phyloP scores from a whole-genome alignment of 2,113 vertebrate species.

The Rhinopomastus cyanomelas region DNA sequence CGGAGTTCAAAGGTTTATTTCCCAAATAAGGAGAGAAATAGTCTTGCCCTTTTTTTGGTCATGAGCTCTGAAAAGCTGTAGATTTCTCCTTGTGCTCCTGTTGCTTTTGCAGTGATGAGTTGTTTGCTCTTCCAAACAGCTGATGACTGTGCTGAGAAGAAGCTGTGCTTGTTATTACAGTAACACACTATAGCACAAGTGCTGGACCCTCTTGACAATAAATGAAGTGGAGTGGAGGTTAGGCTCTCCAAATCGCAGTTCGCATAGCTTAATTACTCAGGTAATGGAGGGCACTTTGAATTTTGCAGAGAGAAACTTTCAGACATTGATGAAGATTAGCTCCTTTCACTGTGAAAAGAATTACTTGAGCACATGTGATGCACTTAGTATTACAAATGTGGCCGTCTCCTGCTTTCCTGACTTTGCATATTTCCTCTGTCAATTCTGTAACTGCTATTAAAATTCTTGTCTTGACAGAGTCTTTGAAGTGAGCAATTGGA shows the following conservation, averaged over 20 bases:
- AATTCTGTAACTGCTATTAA: neutral
- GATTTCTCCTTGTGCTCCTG: neutral
- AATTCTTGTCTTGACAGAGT: constrained; percentile 27
- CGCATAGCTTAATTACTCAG: constrained; percentile 19
- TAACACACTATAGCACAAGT: neutral
- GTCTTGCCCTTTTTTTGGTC: neutral
- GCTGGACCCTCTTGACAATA: constrained; percentile 9
- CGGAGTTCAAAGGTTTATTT: neutral
- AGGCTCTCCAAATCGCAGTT: constrained; percentile 21
- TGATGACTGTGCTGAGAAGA: neutral
- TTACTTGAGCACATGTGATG: neutral
- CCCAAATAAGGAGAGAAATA: neutral
- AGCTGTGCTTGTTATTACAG: neutral
- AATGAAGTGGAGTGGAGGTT: constrained; percentile 24
- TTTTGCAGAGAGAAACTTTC: neutral
- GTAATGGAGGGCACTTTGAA: neutral
- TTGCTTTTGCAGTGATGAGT: neutral
- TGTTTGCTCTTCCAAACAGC: neutral
- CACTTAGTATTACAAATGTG: neutral
- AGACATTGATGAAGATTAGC: neutral
- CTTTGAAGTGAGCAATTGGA: constrained; percentile 37
- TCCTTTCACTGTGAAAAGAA: neutral
- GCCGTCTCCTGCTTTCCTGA: neutral
- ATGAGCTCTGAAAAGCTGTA: neutral
- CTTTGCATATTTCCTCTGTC: neutral